A percentile compares a stretch with the other conserved stretches of the same genome.
Evolutionary conservation across 2,113 vertebrate genomes (phyloP).

Genomic region (Galbula dea): DNA sequence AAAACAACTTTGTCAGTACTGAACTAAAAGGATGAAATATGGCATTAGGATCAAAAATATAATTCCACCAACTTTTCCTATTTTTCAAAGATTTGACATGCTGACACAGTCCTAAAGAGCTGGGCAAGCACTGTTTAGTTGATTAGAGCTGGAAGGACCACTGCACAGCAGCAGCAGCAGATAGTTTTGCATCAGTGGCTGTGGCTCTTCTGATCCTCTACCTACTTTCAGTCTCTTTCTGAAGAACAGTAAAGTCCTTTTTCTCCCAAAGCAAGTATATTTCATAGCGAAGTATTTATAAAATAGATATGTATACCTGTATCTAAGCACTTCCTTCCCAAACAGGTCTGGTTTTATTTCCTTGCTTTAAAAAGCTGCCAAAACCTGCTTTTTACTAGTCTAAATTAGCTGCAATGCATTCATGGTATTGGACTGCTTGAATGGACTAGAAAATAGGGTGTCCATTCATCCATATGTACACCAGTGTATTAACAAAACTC

Average conservation of each 20-base stretch:
- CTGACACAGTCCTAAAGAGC: neutral
- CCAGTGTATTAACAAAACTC: neutral
- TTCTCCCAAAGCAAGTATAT: neutral
- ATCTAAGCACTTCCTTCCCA: neutral
- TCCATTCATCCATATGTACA: neutral
- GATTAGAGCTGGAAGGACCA: neutral
- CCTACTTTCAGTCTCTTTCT: neutral
- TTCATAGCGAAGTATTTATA: neutral
- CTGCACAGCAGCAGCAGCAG: neutral
- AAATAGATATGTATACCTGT: accelerated
- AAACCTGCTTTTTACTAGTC: neutral
- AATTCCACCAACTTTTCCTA: neutral
- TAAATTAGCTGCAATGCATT: neutral
- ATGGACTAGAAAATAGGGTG: neutral
- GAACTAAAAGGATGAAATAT: neutral
- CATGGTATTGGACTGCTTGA: neutral
- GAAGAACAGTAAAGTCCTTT: neutral
- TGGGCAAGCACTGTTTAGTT: neutral
- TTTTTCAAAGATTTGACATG: neutral
- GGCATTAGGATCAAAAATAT: neutral
- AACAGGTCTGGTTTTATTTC: neutral
- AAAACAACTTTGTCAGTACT: neutral
- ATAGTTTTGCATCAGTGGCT: neutral
- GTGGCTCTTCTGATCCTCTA: neutral
- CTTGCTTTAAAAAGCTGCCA: neutral